phyloP scores from a whole-genome alignment of 2,797 vertebrate species.

The Lemur catta region DNA sequence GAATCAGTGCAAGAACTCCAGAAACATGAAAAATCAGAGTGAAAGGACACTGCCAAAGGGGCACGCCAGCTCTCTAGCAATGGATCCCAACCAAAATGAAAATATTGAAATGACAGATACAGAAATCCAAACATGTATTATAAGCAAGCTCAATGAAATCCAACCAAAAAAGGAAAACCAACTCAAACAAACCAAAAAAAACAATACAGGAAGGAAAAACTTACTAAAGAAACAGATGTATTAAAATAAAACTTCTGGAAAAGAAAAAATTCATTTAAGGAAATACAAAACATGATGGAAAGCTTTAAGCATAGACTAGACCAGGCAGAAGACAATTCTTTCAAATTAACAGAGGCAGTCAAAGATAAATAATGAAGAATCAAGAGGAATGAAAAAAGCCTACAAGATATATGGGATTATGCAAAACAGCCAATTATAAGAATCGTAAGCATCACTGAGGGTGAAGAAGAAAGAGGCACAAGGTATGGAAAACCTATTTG shows the following conservation, averaged over 20 bases:
- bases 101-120: background rate
- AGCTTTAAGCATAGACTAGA: background rate
- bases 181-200: background rate
- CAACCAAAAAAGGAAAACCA: background rate
- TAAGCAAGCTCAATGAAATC: background rate
- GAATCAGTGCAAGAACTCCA: too few species aligned
- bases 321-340: background rate
- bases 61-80: background rate
- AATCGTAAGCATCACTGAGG: background rate
- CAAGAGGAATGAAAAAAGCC: background rate
- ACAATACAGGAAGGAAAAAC: background rate
- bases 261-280: background rate
- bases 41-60: background rate
- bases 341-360: background rate
- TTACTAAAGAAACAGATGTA: background rate
- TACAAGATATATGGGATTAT: background rate
- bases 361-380: background rate
- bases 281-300: background rate
- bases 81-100: background rate
- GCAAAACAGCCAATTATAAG: background rate
- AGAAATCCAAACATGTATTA: background rate
- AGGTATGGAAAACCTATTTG: background rate
- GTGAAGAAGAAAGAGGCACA: background rate
- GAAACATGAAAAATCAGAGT: background rate
- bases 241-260: background rate